A percentile compares a stretch with the other conserved stretches of the same genome.
Evolutionary conservation across 2,888 invertebrate species (phyloP).

Genomic region (Alloscopus bannaensis): DNA sequence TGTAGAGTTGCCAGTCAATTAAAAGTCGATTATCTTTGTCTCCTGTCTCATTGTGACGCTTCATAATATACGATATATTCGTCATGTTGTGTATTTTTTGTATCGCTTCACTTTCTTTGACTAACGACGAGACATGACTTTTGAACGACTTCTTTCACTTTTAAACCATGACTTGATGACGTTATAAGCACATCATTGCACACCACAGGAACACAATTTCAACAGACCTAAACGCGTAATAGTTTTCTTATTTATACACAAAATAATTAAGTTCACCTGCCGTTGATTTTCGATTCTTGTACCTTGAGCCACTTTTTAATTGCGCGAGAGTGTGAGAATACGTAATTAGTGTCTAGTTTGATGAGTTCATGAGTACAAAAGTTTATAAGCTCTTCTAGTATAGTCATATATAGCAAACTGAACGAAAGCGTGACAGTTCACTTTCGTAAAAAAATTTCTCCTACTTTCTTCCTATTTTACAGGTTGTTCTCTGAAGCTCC

Average conservation of each 20-base stretch:
- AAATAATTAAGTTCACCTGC: constrained; percentile 8
- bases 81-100: neutral
- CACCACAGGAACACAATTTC: neutral
- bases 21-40: no score
- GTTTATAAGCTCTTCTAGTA: no score
- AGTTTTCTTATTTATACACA: neutral
- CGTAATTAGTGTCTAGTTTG: neutral
- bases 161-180: neutral
- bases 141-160: neutral
- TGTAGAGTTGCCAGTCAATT: no score
- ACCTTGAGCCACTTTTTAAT: constrained; percentile 36
- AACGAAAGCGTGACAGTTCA: no score
- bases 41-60: no score
- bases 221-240: neutral
- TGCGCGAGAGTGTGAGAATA: constrained; percentile 41
- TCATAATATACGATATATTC: no score
- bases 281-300: neutral
- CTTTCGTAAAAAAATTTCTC: no score
- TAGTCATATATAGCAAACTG: no score
- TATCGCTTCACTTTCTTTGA: constrained; percentile 1
- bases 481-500: no score
- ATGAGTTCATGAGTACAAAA: neutral
- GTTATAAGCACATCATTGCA: neutral
- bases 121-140: constrained; percentile 8
- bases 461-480: no score